Evolutionary conservation across 53 echinoderm and acorn worm genomes (phyloP).

Genomic region (Antedon mediterranea): DNA sequence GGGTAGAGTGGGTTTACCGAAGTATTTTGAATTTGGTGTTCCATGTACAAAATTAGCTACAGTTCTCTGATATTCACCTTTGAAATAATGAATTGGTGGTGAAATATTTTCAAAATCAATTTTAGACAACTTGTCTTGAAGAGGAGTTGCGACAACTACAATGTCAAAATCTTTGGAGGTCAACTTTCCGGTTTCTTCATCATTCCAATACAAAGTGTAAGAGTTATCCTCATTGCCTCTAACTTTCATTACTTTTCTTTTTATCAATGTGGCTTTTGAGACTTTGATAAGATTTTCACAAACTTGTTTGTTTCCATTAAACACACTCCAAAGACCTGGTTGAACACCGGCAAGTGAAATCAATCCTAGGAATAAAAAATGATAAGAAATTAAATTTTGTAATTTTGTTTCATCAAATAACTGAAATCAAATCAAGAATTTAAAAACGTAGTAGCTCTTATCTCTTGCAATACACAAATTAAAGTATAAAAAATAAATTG

Average conservation of each 20-base stretch:
- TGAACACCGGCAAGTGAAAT: slow-evolving; percentile 77
- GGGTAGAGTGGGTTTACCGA: slow-evolving; percentile 21
- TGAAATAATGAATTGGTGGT: slow-evolving; percentile 25
- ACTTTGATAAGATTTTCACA: slow-evolving; percentile 36
- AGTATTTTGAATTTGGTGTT: slow-evolving; percentile 33
- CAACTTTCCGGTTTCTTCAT: background rate
- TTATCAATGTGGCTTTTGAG: slow-evolving; percentile 35
- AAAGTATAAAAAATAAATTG: too few relatives aligned
- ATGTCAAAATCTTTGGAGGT: slow-evolving; percentile 45
- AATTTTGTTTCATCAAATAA: too few relatives aligned
- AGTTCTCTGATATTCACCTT: slow-evolving; percentile 57
- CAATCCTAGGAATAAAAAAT: slow-evolving; percentile 23
- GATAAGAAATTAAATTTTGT: background rate
- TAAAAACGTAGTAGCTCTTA: too few relatives aligned
- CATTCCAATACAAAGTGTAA: background rate
- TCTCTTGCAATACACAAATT: too few relatives aligned
- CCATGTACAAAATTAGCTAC: slow-evolving; percentile 60
- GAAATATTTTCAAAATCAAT: slow-evolving; percentile 43
- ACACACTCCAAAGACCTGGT: slow-evolving; percentile 77
- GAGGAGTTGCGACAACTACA: slow-evolving; percentile 61
- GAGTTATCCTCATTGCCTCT: background rate
- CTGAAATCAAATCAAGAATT: too few relatives aligned
- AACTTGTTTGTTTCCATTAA: slow-evolving; percentile 61
- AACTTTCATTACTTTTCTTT: slow-evolving; percentile 9
- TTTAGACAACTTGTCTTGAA: slow-evolving; percentile 23